A percentile compares a stretch with the other conserved stretches of the same genome.
phyloP scores from a whole-genome alignment of 2,797 vertebrate genomes.

The Macroramphosus scolopax region DNA sequence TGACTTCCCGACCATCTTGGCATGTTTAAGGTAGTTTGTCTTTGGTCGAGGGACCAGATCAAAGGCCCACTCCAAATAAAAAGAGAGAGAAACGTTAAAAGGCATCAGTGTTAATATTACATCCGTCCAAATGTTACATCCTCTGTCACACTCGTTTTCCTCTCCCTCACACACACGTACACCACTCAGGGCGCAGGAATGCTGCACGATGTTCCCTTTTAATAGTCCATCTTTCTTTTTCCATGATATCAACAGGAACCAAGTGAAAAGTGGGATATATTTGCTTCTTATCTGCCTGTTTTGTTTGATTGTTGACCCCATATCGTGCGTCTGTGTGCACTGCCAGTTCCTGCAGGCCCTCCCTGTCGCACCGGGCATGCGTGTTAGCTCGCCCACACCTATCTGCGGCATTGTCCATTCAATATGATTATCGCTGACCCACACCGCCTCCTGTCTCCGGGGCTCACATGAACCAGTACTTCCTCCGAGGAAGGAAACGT shows the following conservation, averaged over 20 bases:
- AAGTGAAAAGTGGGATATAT: conserved; percentile 49
- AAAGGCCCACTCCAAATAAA: conserved; percentile 15
- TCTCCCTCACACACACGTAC: conserved; percentile 1
- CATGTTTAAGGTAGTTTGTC: conserved; percentile 29
- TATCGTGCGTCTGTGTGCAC: conserved; percentile 64
- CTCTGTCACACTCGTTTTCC: not conserved
- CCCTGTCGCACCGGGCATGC: conserved; percentile 60
- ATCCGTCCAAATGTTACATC: conserved; percentile 1
- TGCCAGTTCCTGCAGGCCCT: conserved; percentile 61
- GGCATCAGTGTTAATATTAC: conserved; percentile 13
- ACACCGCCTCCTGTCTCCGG: conserved; percentile 77
- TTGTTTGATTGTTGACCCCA: conserved; percentile 67
- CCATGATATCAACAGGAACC: conserved; percentile 39
- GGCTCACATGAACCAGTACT: conserved; percentile 72
- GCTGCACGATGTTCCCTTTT: conserved; percentile 3
- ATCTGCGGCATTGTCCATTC: conserved; percentile 77
- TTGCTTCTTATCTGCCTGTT: conserved; percentile 63
- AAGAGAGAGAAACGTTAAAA: conserved; percentile 21
- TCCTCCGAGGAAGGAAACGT: conserved; percentile 80
- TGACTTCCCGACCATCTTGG: no score
- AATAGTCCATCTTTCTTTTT: conserved; percentile 39
- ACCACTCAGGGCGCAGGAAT: conserved; percentile 6
- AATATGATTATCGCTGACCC: conserved; percentile 74
- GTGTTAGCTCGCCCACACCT: conserved; percentile 66
- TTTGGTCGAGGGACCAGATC: conserved; percentile 15